Conservation (phyloP, 2,113 vertebrate genomes). For the Tinamus guttatus region DNA sequence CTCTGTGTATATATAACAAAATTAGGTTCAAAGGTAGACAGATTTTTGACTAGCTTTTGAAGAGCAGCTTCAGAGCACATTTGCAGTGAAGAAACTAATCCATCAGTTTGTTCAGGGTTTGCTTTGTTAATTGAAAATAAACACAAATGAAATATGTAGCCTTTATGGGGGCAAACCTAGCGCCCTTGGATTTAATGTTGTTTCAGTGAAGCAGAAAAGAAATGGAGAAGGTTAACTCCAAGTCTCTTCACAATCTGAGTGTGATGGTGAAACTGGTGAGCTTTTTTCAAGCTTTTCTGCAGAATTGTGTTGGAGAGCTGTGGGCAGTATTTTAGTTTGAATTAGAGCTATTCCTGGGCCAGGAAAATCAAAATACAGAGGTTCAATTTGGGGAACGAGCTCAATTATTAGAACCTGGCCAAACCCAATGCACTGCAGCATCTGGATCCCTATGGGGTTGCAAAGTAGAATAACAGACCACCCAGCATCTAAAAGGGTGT, state of each 20-base stretch:
- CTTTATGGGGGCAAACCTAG: neutral
- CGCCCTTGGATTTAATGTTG: neutral
- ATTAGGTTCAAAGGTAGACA: slow-evolving; percentile 23
- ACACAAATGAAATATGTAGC: neutral
- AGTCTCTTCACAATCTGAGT: neutral
- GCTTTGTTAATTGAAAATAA: neutral
- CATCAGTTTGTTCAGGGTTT: neutral
- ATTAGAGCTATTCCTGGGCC: neutral
- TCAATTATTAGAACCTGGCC: neutral
- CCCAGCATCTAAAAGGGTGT: neutral
- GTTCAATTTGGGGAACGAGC: neutral
- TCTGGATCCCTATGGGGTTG: neutral
- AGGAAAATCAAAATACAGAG: neutral
- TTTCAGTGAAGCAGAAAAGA: neutral
- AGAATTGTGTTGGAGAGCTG: neutral
- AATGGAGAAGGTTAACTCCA: neutral
- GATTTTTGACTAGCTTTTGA: neutral
- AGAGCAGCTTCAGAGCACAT: neutral
- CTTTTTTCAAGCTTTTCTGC: neutral
- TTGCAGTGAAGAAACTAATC: neutral
- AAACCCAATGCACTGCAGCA: neutral
- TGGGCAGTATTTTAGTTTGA: neutral
- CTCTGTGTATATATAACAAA: neutral
- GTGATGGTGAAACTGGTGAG: neutral
- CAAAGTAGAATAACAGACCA: neutral